phyloP scores from a whole-genome alignment of 2,888 invertebrate species.

The Tuta absoluta region DNA sequence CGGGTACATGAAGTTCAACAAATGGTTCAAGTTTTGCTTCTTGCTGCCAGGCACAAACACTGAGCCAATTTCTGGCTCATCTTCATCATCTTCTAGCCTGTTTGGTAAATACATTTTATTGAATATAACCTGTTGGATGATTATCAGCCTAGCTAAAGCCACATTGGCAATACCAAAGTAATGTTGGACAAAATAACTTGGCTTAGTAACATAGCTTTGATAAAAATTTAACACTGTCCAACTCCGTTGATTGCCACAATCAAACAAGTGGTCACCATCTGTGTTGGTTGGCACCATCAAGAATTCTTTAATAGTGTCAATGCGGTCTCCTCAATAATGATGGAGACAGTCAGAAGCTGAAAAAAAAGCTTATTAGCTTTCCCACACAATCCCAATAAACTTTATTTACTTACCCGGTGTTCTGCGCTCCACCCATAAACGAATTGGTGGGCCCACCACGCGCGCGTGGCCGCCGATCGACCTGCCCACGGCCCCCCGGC shows the following conservation, averaged over 20 bases:
- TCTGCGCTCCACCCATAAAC: constrained; percentile 85
- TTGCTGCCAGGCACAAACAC: constrained; percentile 91
- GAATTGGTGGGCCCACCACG: constrained; percentile 75
- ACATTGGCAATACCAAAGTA: neutral
- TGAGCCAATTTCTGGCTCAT: constrained; percentile 89
- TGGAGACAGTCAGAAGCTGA: too few species aligned
- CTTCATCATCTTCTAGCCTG: constrained; percentile 79
- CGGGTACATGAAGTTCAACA: constrained; percentile 94
- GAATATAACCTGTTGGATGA: neutral
- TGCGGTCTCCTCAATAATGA: too few species aligned
- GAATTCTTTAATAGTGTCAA: too few species aligned
- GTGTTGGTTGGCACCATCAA: too few species aligned
- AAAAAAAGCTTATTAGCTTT: too few species aligned
- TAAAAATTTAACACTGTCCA: too few species aligned
- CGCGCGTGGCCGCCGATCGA: constrained; percentile 87
- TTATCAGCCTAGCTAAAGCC: neutral
- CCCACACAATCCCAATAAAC: too few species aligned
- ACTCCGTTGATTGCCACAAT: too few species aligned
- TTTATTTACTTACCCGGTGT: constrained; percentile 78
- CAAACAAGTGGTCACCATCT: too few species aligned
- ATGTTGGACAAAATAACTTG: neutral
- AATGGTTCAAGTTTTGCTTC: constrained; percentile 95
- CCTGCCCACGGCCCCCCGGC: constrained; percentile 84
- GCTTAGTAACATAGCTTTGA: too few species aligned
- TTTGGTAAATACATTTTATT: neutral